Evolutionary conservation across 2,797 vertebrate species (phyloP).

Genomic region (Setipinna tenuifilis): DNA sequence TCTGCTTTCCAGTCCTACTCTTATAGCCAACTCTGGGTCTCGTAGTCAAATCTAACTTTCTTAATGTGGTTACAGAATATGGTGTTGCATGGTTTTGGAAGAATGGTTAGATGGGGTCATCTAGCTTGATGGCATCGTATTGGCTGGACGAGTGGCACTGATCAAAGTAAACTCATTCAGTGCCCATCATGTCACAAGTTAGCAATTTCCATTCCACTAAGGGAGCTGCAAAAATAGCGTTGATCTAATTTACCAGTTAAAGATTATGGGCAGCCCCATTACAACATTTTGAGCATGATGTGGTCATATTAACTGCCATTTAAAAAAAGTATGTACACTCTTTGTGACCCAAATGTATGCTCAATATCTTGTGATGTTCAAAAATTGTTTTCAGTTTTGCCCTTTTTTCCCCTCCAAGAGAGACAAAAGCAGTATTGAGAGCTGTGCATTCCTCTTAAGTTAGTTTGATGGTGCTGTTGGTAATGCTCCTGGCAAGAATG

Average conservation of each 20-base stretch:
- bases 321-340: neutral
- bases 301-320: neutral
- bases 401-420: neutral
- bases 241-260: slow-evolving; percentile 18
- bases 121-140: neutral
- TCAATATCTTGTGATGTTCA: neutral
- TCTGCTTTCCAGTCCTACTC: neutral
- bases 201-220: neutral
- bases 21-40: neutral
- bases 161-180: neutral
- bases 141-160: neutral
- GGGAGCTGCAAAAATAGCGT: neutral
- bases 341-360: neutral
- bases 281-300: neutral
- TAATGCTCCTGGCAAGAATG: neutral
- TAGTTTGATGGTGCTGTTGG: neutral
- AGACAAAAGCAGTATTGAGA: neutral
- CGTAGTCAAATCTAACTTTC: neutral
- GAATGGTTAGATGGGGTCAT: neutral
- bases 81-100: neutral
- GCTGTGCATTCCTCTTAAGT: neutral
- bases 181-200: slow-evolving; percentile 1
- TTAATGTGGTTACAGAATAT: neutral
- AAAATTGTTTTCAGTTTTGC: neutral
- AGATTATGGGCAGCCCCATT: neutral